Percentiles rank a stretch among this genome's conserved stretches.
These are phyloP conservation scores for Ophiothrix spiculata DNA, from an alignment of 35 echinoderm and acorn worm species.

Conservation along the genomic window DNA sequence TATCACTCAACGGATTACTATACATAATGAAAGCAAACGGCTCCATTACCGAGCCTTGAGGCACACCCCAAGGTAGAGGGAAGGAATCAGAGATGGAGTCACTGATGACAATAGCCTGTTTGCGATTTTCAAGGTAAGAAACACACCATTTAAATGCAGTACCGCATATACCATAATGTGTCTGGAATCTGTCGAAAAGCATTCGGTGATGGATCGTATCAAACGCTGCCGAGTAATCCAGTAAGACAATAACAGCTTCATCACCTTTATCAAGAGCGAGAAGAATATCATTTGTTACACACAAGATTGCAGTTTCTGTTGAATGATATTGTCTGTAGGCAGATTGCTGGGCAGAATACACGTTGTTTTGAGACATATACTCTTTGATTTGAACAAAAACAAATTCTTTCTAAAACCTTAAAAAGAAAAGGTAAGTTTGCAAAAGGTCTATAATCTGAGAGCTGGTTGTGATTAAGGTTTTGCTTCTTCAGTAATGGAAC, in stretches of 20 bases:
- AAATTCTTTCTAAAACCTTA: slow-evolving; percentile 56
- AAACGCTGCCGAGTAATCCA: neutral
- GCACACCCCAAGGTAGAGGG: slow-evolving; percentile 2
- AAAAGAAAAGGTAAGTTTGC: slow-evolving; percentile 50
- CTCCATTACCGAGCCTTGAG: slow-evolving; percentile 18
- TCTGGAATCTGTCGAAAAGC: neutral
- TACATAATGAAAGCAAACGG: slow-evolving; percentile 17
- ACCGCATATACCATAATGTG: neutral
- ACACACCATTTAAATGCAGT: neutral
- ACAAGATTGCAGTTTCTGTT: slow-evolving; percentile 24
- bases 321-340: slow-evolving; percentile 48
- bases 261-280: slow-evolving; percentile 7
- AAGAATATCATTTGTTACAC: slow-evolving; percentile 10
- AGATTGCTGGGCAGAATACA: slow-evolving; percentile 24
- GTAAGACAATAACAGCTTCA: neutral
- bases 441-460: slow-evolving; percentile 59
- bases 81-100: slow-evolving; percentile 12
- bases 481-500: slow-evolving; percentile 53
- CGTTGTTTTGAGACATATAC: slow-evolving; percentile 13
- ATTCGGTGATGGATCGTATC: neutral
- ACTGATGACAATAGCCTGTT: neutral
- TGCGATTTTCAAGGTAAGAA: neutral
- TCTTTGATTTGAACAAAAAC: slow-evolving; percentile 26
- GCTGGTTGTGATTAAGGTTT: slow-evolving; percentile 26
- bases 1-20: neutral